Percentiles rank a stretch among this genome's conserved stretches.
These are phyloP conservation scores for Drosophila suzukii DNA, from an alignment of 1,140 invertebrate genomes.

Conservation along the genomic window DNA sequence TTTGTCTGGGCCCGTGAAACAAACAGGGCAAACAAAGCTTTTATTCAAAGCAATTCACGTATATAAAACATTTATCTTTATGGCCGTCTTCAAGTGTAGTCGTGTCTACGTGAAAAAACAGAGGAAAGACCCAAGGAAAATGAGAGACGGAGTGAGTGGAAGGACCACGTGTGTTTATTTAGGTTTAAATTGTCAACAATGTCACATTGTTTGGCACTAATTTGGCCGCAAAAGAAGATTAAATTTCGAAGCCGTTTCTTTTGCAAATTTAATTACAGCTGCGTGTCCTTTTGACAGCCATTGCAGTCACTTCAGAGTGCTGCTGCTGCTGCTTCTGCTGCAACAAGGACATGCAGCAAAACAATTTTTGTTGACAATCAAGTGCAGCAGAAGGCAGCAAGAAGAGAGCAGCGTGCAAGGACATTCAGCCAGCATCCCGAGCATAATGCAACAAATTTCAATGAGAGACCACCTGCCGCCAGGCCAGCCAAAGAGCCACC, in stretches of 20 bases:
- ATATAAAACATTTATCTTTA: constrained; percentile 83
- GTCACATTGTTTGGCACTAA: constrained; percentile 54
- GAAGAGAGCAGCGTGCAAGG: constrained; percentile 56
- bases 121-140: too few relatives aligned
- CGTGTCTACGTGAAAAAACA: constrained; percentile 26
- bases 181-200: constrained; percentile 61
- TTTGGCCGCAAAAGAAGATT: constrained; percentile 35
- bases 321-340: constrained; percentile 44
- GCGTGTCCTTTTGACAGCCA: constrained; percentile 67
- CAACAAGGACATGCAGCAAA: constrained; percentile 53
- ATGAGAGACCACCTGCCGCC: constrained; percentile 65
- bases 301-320: constrained; percentile 67
- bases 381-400: constrained; percentile 47
- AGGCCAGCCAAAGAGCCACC: constrained; percentile 1
- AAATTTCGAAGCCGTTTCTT: constrained; percentile 24
- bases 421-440: constrained; percentile 58
- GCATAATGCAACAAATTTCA: constrained; percentile 79
- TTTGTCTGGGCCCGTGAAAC: constrained; percentile 55
- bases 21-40: constrained; percentile 70
- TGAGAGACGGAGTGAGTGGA: too few relatives aligned
- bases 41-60: constrained; percentile 82
- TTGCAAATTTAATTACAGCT: constrained; percentile 71
- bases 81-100: constrained; percentile 75
- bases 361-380: constrained; percentile 80
- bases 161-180: constrained; percentile 52